Conservation (phyloP, 2,113 vertebrate genomes). For the Psephotus haematonotus region DNA sequence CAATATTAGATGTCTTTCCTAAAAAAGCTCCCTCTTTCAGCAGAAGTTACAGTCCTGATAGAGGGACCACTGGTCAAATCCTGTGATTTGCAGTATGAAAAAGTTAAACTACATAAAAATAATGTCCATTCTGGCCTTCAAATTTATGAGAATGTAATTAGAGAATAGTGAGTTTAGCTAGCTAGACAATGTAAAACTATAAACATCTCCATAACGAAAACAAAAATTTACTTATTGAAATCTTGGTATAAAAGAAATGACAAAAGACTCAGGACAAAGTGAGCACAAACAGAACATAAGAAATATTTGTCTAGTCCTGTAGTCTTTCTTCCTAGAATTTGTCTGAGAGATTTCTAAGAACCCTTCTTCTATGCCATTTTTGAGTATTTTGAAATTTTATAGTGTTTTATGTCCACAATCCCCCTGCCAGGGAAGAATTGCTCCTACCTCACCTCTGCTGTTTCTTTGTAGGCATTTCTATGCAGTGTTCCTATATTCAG, state of each 20-base stretch:
- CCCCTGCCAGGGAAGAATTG: not conserved
- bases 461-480: not conserved
- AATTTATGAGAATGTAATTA: not conserved
- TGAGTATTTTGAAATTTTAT: not conserved
- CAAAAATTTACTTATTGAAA: not conserved
- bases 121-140: not conserved
- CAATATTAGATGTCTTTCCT: constrained; percentile 51
- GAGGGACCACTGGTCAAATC: not conserved
- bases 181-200: not conserved
- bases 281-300: not conserved
- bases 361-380: not conserved
- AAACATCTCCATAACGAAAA: not conserved
- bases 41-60: not conserved
- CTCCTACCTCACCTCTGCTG: not conserved
- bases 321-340: not conserved
- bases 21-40: not conserved
- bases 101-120: not conserved
- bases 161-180: not conserved
- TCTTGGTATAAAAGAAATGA: not conserved
- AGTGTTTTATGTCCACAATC: not conserved
- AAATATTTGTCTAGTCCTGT: not conserved
- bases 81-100: not conserved
- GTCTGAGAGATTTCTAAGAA: not conserved
- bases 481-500: not conserved
- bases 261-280: not conserved